Base-by-base conservation (phyloP, 1,140 invertebrate genomes). In the Achroia grisella region DNA sequence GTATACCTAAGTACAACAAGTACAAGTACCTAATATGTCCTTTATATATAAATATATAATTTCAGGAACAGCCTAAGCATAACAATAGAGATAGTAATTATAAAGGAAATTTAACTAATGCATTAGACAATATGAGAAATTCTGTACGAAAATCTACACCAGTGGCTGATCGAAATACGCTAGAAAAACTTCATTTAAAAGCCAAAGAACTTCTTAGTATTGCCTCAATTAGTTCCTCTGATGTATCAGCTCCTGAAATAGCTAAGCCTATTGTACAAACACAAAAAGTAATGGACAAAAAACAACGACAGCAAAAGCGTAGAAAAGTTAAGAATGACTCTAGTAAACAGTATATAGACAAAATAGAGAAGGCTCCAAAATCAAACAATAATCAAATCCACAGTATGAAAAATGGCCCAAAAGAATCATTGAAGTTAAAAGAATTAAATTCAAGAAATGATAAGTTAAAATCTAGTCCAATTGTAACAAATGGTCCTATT, bases 161-260 rank as follows among this genome's bases (percentile, higher is more conserved):
- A 23, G 47, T 44, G n/a, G 44, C 47, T 15, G 59, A 72, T 33
- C 47, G 48, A 11, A 54, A 72, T 17, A 70, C 62, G 6, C 56
- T 84, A 2, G 63, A 74, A 60, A 71, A 64, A 34, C 62, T 84
- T 13, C 80, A 84, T 42, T 57, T 64, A 40, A 80, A 77, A 49
- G 78, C 80, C 4, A 71, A 84, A 54, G 78, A 79, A 55, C 57
- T 84, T 14, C 55, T 84, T 4, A 73, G 68, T 58, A 66, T 74
- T 15, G 57, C 60, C 36, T 65, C 71, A 5, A 53, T 49, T n/a
- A 70, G 61, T 41, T 66, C 52, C 8, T 71, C 71, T 33, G 80
- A 84, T 34, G 42, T 35, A 30, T 74, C 77, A 42, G 63, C 41
- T 36, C 28, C 48, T 10, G 60, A 65, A 39, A 69, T 56, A 35